Evolutionary conservation across 2,888 invertebrate genomes (phyloP), one percentile per base, ranked within the genome.

Genomic region (Corythucha ciliata): DNA sequence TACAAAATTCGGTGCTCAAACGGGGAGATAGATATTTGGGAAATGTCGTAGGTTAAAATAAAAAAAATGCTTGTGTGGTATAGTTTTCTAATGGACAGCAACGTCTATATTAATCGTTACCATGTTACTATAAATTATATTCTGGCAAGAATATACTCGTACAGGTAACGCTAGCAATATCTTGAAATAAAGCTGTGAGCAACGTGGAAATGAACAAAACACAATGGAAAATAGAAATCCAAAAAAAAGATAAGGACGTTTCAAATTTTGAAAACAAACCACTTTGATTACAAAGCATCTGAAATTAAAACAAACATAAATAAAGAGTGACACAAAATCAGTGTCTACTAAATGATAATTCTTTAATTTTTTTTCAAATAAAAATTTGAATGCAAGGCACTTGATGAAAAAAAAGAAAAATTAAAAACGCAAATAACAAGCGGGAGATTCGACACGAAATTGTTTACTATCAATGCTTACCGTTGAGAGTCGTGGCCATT

Each of bases 401-500:
- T n/a, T n/a, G n/a, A n/a, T n/a, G 27, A 25, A 48, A 49, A 40
- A 14, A 45, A 45, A 20, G 40, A 8, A 40, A 20, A 29, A 29
- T 29, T 29, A 10, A 29, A 8, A n/a, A 8, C 8, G n/a, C 29
- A 10, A 7, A 40, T 10, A 29, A 24, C 39, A 48, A 48, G 49
- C 40, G 42, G 25, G 41, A 21, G 20, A 18, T 14, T 4, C 10
- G 14, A n/a, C n/a, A n/a, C n/a, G n/a, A n/a, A n/a, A n/a, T n/a
- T n/a, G n/a, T n/a, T n/a, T n/a, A n/a, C n/a, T n/a, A n/a, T n/a
- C n/a, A 18, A 14, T 14, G 41, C 55, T 61, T 56, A 62, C 63
- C 61, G 44, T 63, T 61, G 48, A 61, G 57, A 46, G 54, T 53
- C 18, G 33, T 33, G 25, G 49, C 46, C 34, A 58, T 46, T 10